phyloP scores from a whole-genome alignment of 2,113 vertebrate species.

The Pionites leucogaster region DNA sequence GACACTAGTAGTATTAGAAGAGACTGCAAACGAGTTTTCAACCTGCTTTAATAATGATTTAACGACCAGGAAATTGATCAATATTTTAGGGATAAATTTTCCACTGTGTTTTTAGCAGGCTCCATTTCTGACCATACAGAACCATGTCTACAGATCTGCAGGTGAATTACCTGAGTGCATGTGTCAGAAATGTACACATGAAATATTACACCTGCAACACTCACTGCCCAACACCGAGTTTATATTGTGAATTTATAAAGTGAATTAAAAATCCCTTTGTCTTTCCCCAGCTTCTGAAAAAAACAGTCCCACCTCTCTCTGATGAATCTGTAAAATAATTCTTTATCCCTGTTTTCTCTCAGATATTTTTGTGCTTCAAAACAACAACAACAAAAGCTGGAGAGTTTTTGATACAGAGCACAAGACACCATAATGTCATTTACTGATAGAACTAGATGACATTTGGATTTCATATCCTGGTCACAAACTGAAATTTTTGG shows the following conservation, averaged over 20 bases:
- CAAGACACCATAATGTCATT: neutral
- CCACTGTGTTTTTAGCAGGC: neutral
- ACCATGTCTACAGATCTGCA: neutral
- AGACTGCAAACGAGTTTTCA: constrained; percentile 26
- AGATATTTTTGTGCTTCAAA: neutral
- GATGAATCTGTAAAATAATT: neutral
- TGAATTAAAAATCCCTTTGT: neutral
- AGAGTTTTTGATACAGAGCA: neutral
- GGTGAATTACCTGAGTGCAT: neutral
- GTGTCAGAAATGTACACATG: neutral
- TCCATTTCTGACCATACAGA: neutral
- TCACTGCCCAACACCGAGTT: neutral
- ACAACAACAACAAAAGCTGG: neutral
- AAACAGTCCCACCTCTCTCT: neutral
- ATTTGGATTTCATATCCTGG: constrained; percentile 36
- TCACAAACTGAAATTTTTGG: constrained; percentile 23
- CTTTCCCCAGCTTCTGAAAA: neutral
- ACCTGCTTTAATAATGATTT: constrained; percentile 61
- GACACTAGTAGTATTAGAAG: constrained; percentile 14
- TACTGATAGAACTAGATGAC: constrained; percentile 4
- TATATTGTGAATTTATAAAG: neutral
- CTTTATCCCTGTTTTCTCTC: neutral
- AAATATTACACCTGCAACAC: neutral
- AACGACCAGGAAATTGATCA: constrained; percentile 29
- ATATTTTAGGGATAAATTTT: constrained; percentile 52